Conservation (phyloP, 1,140 invertebrate genomes). For the Latrodectus geometricus region DNA sequence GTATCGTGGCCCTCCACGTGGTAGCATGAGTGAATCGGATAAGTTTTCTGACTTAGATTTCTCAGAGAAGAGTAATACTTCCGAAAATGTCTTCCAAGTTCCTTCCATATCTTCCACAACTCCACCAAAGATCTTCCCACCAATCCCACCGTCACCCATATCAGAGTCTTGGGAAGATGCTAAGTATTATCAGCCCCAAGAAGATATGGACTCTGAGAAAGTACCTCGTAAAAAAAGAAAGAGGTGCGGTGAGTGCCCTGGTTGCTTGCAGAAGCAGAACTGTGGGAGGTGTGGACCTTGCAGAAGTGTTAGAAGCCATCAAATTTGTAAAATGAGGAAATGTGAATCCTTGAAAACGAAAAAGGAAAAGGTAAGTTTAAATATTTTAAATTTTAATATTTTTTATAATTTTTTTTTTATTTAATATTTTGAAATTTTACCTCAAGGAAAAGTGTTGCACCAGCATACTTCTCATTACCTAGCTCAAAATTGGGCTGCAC, state of each 20-base stretch:
- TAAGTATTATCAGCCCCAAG: slow-evolving; percentile 54
- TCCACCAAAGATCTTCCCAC: slow-evolving; percentile 51
- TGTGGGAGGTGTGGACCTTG: slow-evolving; percentile 95
- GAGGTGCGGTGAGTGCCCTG: slow-evolving; percentile 92
- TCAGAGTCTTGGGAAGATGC: slow-evolving; percentile 39
- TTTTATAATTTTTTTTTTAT: too few species aligned
- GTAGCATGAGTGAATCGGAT: slow-evolving; percentile 27
- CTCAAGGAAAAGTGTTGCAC: too few species aligned
- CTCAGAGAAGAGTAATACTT: slow-evolving; percentile 47
- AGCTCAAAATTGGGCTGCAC: too few species aligned
- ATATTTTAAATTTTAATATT: too few species aligned
- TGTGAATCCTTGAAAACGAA: slow-evolving; percentile 76
- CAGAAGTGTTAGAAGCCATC: slow-evolving; percentile 81
- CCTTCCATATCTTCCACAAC: slow-evolving; percentile 64
- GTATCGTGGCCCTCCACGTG: slow-evolving; percentile 20
- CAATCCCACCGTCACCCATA: slow-evolving; percentile 36
- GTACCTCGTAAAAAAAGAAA: slow-evolving; percentile 92
- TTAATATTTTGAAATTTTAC: too few species aligned
- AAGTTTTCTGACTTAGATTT: slow-evolving; percentile 47
- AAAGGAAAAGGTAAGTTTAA: slow-evolving; percentile 64
- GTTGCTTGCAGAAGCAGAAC: slow-evolving; percentile 94
- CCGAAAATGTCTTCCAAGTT: slow-evolving; percentile 65
- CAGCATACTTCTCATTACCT: too few species aligned
- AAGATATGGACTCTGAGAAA: slow-evolving; percentile 64
- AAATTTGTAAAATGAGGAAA: slow-evolving; percentile 94